Conservation (phyloP, 2,888 invertebrate genomes). For the Beris morrisii region DNA sequence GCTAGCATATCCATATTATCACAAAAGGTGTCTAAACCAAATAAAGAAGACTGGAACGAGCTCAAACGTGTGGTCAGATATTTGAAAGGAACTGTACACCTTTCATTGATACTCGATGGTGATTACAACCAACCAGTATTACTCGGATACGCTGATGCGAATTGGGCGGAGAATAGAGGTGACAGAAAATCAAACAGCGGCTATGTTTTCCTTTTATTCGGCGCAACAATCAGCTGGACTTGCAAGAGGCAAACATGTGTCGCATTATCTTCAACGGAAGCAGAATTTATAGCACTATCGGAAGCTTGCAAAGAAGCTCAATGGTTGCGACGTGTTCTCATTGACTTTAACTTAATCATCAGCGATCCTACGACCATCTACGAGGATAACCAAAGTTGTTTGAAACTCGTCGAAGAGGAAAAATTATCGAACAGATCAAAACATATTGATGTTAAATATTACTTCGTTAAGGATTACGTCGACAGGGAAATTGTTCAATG, state of each 20-base stretch:
- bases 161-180: constrained; percentile 45
- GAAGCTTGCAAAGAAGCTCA: constrained; percentile 41
- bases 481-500: constrained; percentile 35
- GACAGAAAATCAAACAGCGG: constrained; percentile 47
- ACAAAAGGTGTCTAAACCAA: constrained; percentile 30
- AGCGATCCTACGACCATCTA: constrained; percentile 36
- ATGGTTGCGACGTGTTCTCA: constrained; percentile 38
- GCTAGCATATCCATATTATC: constrained; percentile 36
- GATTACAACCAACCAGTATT: constrained; percentile 3
- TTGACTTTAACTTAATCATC: constrained; percentile 35
- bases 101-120: constrained; percentile 22
- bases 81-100: constrained; percentile 18
- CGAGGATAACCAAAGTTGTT: constrained; percentile 45
- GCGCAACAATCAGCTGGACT: constrained; percentile 44
- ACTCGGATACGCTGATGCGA: constrained; percentile 45
- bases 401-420: constrained; percentile 40
- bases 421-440: constrained; percentile 42
- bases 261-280: constrained; percentile 41
- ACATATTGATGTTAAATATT: constrained; percentile 8
- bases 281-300: constrained; percentile 41
- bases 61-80: constrained; percentile 20
- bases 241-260: constrained; percentile 44
- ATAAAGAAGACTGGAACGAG: constrained; percentile 28
- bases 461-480: constrained; percentile 4
- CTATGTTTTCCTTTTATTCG: constrained; percentile 40